Conservation (phyloP, 2,888 invertebrate species). For the Melieria omissa region DNA sequence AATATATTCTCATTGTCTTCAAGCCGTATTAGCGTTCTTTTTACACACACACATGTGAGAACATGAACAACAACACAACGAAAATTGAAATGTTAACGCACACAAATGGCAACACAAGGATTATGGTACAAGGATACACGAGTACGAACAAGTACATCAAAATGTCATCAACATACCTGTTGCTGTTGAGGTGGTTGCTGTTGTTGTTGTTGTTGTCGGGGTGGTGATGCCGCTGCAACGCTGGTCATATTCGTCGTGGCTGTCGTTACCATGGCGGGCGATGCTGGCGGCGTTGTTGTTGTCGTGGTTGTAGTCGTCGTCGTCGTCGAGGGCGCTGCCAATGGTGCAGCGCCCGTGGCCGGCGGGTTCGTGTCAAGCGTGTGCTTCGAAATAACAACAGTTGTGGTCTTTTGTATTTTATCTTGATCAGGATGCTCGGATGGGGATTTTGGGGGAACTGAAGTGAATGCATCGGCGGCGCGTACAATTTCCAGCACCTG, state of each 20-base stretch:
- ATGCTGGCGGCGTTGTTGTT: slow-evolving; percentile 34
- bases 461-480: slow-evolving; percentile 73
- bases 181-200: slow-evolving; percentile 48
- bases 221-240: slow-evolving; percentile 43
- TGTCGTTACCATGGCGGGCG: slow-evolving; percentile 35
- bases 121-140: slow-evolving; percentile 35
- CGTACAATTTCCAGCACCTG: slow-evolving; percentile 90
- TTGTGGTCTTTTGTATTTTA: slow-evolving; percentile 84
- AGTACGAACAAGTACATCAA: slow-evolving; percentile 30
- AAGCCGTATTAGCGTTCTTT: neutral
- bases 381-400: slow-evolving; percentile 94
- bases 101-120: slow-evolving; percentile 40
- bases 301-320: slow-evolving; percentile 38
- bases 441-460: slow-evolving; percentile 79
- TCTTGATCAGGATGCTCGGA: slow-evolving; percentile 71
- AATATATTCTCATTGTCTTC: slow-evolving; percentile 23
- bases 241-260: slow-evolving; percentile 33
- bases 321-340: slow-evolving; percentile 40
- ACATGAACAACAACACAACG: slow-evolving; percentile 34
- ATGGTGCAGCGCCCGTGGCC: slow-evolving; percentile 53
- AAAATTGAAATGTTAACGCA: slow-evolving; percentile 27
- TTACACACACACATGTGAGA: neutral
- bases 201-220: slow-evolving; percentile 46
- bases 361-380: slow-evolving; percentile 75
- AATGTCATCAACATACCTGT: slow-evolving; percentile 54